Evolutionary conservation across 2,888 invertebrate genomes (phyloP).

Genomic region (Dryococelus australis): DNA sequence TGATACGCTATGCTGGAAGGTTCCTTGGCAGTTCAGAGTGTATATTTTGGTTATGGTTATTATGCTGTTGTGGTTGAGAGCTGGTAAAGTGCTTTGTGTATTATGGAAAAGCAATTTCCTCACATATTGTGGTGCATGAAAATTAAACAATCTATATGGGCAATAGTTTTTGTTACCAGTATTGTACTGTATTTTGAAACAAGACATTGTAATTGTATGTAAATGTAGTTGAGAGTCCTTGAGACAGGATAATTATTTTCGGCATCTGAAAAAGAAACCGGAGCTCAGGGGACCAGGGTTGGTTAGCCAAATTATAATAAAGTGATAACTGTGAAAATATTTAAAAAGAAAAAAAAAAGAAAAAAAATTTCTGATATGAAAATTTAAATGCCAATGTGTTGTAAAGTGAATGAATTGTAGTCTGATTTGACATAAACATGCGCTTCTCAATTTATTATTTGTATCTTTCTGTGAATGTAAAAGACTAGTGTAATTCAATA

Average conservation of each 20-base stretch:
- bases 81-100: conserved; percentile 32
- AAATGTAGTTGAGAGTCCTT: conserved; percentile 21
- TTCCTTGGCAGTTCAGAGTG: conserved; percentile 16
- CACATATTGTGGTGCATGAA: background rate
- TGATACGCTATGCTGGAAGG: conserved; percentile 9
- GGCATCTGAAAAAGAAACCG: conserved; percentile 34
- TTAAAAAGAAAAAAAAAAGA: conserved; percentile 33
- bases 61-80: conserved; percentile 20
- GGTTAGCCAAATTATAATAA: conserved; percentile 56
- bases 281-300: conserved; percentile 61
- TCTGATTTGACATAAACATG: conserved; percentile 52
- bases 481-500: conserved; percentile 66
- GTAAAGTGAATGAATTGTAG: conserved; percentile 36
- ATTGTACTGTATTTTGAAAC: conserved; percentile 37
- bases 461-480: conserved; percentile 56
- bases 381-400: conserved; percentile 17
- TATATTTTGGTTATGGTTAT: conserved; percentile 10
- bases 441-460: conserved; percentile 57
- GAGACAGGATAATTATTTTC: conserved; percentile 38
- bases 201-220: conserved; percentile 17
- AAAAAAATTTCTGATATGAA: background rate
- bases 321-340: conserved; percentile 38
- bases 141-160: conserved; percentile 39
- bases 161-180: conserved; percentile 44
- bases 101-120: conserved; percentile 33